Conservation (phyloP, 1,140 invertebrate species). For the Archivesica marissinica region DNA sequence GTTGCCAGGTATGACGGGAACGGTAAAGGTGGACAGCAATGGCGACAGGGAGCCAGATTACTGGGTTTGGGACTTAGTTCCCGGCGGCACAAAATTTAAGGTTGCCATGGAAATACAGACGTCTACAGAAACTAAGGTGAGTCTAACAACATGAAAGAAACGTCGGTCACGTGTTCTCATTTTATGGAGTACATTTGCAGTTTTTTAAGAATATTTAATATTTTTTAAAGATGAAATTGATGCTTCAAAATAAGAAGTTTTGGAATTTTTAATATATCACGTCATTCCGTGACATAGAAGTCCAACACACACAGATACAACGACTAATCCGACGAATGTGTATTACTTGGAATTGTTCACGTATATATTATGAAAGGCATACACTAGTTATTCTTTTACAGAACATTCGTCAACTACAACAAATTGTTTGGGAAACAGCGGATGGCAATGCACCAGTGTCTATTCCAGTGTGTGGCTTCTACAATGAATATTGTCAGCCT, state of each 20-base stretch:
- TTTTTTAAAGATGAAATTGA: too few relatives aligned
- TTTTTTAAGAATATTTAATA: too few relatives aligned
- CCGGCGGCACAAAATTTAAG: constrained; percentile 48
- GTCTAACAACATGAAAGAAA: not conserved
- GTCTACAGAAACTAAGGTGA: constrained; percentile 58
- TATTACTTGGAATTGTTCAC: too few relatives aligned
- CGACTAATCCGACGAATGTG: too few relatives aligned
- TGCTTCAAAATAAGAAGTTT: too few relatives aligned
- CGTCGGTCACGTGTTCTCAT: too few relatives aligned
- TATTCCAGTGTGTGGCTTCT: constrained; percentile 72
- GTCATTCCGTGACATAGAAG: too few relatives aligned
- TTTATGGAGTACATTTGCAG: too few relatives aligned
- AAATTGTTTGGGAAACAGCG: constrained; percentile 63
- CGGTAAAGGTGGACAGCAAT: constrained; percentile 69
- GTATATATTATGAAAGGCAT: too few relatives aligned
- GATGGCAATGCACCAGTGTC: constrained; percentile 67
- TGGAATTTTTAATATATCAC: too few relatives aligned
- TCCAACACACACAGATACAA: too few relatives aligned
- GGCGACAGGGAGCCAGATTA: constrained; percentile 75
- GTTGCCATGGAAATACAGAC: constrained; percentile 69
- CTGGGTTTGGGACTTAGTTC: constrained; percentile 69
- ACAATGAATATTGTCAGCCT: constrained; percentile 62
- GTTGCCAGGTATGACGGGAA: constrained; percentile 81
- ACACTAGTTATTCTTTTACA: too few relatives aligned
- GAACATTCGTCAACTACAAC: constrained; percentile 56